These are phyloP conservation scores for Caerostris darwini DNA, from an alignment of 1,140 invertebrate genomes.

Conservation along the genomic window DNA sequence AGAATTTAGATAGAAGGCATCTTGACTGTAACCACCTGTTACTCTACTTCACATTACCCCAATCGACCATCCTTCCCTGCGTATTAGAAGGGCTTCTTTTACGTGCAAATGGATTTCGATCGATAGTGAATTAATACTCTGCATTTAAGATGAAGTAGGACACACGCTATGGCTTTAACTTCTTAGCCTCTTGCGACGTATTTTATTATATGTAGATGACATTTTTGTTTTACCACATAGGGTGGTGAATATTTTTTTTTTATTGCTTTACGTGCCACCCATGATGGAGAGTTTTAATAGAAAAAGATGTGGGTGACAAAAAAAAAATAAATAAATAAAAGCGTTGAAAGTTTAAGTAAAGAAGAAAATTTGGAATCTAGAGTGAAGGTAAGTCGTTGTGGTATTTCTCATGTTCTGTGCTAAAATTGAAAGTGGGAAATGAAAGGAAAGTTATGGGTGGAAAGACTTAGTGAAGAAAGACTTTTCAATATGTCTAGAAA, in stretches of 20 bases:
- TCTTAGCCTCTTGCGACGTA: not conserved
- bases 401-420: not conserved
- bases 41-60: slow-evolving; percentile 5
- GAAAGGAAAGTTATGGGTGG: not conserved
- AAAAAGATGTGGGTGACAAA: not conserved
- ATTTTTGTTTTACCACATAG: not conserved
- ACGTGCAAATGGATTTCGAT: slow-evolving; percentile 47
- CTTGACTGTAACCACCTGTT: slow-evolving; percentile 38
- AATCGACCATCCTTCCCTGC: not conserved
- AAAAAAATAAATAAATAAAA: not conserved
- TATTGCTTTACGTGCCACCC: slow-evolving; percentile 12
- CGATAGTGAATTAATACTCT: slow-evolving; percentile 32
- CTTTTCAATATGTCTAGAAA: too few species aligned
- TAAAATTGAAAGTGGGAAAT: not conserved
- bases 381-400: not conserved
- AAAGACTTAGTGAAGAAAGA: not conserved
- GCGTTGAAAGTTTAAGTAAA: too few species aligned
- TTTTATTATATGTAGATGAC: not conserved
- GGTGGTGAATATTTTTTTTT: not conserved
- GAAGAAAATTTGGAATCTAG: not conserved
- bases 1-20: slow-evolving; percentile 26
- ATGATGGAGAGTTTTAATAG: slow-evolving; percentile 18
- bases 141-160: slow-evolving; percentile 6
- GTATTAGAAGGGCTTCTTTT: slow-evolving; percentile 5
- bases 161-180: not conserved